A percentile compares a stretch with the other conserved stretches of the same genome.
Evolutionary conservation across 2,113 vertebrate species (phyloP).

Genomic region (Psittacus erithacus): DNA sequence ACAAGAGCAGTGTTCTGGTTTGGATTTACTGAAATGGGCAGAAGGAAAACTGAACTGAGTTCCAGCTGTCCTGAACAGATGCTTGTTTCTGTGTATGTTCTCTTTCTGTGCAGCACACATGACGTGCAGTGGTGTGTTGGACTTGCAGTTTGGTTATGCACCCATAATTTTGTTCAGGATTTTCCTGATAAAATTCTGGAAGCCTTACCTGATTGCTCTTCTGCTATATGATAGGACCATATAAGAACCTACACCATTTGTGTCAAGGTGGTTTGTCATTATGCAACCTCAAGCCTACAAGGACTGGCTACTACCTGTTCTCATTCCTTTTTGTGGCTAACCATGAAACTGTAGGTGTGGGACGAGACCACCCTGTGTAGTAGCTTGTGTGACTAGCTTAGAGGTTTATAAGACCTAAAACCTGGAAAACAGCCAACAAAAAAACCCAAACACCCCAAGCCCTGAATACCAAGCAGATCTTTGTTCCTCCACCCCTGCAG

Average conservation of each 20-base stretch:
- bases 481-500: neutral
- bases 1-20: neutral
- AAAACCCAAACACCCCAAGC: neutral
- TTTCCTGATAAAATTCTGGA: neutral
- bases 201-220: neutral
- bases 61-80: neutral
- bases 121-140: neutral
- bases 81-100: rapidly evolving
- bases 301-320: neutral
- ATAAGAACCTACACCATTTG: neutral
- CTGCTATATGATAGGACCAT: rapidly evolving
- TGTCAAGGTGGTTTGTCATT: neutral
- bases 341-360: neutral
- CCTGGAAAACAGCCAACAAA: neutral
- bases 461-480: neutral
- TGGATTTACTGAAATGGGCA: neutral
- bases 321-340: neutral
- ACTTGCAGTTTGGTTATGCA: neutral
- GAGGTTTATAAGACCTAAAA: neutral
- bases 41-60: neutral
- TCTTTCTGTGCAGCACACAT: neutral
- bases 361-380: neutral
- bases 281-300: neutral
- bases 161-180: neutral
- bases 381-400: neutral